Base-by-base conservation (phyloP, 92 coral and sea anemone species). In the Paragorgia papillata region DNA sequence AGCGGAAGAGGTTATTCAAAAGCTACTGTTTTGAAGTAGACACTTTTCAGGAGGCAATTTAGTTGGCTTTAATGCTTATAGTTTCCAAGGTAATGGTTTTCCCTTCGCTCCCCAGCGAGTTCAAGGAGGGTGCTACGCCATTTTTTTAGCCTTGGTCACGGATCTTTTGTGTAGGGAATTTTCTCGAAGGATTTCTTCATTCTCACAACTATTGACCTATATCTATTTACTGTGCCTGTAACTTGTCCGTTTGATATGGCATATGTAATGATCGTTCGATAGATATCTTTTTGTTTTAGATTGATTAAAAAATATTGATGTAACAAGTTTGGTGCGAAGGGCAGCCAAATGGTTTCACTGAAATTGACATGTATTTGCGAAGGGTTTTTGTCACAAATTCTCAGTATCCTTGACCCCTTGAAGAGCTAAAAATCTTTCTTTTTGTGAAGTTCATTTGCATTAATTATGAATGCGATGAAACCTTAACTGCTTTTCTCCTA, bases 1-100 rank as follows among this genome's bases (percentile, higher is more conserved):
- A 33, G 54, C 75, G 59, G 58, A 48, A 68, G 41, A 66, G 75
- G 75, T 57, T 28, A n/a, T 25, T 68, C 29, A 21, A 68, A 66
- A 68, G 33, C 58, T 35, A 14, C 1, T 68, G 20, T 46, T 46
- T 7, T 7, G 53, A 46, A 46, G 53, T 46, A 48, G 9, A 39
- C 59, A 46, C 75, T 68, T 49, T 41, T 25, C 19, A 46, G 39
- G 59, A 68, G 24, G 33, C 60, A 21, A 44, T 18, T 19, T 68
- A 68, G 25, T 46, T 33, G 15, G 50, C 24, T 49, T 2, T 27
- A 46, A 68, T 40, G 26, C 6, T n/a, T 1, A 40, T 39, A 7
- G 46, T 39, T 39, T 28, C 33, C 26, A 35, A 44, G 75, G 75
- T 44, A 68, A 68, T 68, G 6, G 15, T 49, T 68, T 44, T 68